Evolutionary conservation across 2,797 vertebrate genomes (phyloP).

Genomic region (Coluber constrictor): DNA sequence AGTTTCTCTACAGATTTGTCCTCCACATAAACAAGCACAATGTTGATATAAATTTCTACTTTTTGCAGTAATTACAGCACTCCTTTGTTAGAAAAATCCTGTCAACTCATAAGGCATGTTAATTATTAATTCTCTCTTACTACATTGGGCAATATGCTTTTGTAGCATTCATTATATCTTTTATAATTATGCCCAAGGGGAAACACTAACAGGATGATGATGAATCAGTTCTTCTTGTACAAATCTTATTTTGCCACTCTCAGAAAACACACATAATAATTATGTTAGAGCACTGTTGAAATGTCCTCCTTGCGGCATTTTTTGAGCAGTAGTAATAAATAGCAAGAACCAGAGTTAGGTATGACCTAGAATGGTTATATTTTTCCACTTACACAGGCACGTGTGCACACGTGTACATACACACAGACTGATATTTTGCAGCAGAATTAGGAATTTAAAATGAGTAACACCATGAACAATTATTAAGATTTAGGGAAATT

Average conservation of each 20-base stretch:
- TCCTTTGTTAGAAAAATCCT: background rate
- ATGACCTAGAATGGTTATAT: background rate
- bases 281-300: background rate
- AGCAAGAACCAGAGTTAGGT: conserved; percentile 33
- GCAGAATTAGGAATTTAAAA: background rate
- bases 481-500: background rate
- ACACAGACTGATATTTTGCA: background rate
- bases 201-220: background rate
- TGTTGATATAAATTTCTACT: background rate
- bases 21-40: background rate
- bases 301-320: background rate
- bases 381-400: background rate
- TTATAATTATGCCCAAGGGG: background rate
- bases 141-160: background rate
- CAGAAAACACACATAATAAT: background rate
- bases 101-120: background rate
- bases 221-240: background rate
- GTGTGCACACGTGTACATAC: background rate
- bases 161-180: background rate
- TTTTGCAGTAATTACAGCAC: background rate
- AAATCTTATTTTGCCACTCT: background rate
- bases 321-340: conserved; percentile 22
- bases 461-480: background rate
- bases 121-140: background rate
- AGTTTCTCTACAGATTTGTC: background rate